phyloP scores from a whole-genome alignment of 2,113 vertebrate species.

The Alces alces region DNA sequence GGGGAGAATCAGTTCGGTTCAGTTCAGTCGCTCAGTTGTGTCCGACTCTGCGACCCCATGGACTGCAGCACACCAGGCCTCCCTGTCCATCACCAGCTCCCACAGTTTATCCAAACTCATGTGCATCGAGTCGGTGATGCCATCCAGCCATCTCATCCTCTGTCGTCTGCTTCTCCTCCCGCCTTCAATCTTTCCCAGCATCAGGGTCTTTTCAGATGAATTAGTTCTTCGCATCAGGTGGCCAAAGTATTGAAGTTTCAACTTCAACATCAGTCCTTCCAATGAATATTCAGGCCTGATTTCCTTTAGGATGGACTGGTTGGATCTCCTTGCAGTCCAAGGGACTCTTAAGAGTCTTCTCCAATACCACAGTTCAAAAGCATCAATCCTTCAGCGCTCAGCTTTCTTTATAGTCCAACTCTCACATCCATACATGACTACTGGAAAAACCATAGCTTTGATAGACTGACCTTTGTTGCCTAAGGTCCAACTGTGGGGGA shows the following conservation, averaged over 20 bases:
- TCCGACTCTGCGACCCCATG: accelerated
- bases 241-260: background rate
- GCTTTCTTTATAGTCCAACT: background rate
- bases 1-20: background rate
- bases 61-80: background rate
- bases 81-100: background rate
- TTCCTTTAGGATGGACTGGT: background rate
- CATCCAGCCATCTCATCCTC: background rate
- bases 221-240: background rate
- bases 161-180: background rate
- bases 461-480: background rate
- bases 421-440: background rate
- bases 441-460: background rate
- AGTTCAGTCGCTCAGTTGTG: accelerated
- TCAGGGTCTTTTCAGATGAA: background rate
- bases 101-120: background rate
- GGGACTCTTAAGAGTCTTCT: background rate
- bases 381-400: background rate
- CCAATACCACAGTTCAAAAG: background rate
- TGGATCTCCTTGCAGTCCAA: background rate
- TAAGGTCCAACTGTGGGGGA: background rate
- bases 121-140: background rate
- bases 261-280: background rate
- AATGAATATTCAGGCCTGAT: background rate
- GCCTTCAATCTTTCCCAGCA: background rate